Evolutionary conservation across 37 sponge, comb jelly and placozoan species (phyloP), one percentile per base, ranked within the genome.

Genomic region (Hormiphora californensis): DNA sequence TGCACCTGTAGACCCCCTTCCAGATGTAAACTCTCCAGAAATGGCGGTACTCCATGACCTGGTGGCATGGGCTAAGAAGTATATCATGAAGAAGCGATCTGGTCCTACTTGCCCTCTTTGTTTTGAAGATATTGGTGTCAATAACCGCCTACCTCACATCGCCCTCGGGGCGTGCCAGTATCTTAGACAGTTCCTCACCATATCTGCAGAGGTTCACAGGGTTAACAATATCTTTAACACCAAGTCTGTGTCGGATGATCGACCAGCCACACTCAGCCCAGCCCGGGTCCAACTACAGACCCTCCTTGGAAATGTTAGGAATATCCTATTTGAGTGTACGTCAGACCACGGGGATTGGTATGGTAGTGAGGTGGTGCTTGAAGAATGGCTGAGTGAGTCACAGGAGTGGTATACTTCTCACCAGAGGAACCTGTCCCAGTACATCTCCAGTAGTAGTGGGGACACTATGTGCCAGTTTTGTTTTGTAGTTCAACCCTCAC

Each of bases 121-220:
- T 73, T 43, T 43, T 27, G 30, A 32, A 41, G 43, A 41, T 36
- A 33, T 43, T 4, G 23, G 36, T 43, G 7, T 34, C 2, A 11
- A 3, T 17, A 73, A 39, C n/a, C 25, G 19, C 21, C 19, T 17
- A 4, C 40, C 23, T 2, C 81, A 73, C 81, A 25, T 73, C 46
- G 81, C 81, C 2, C 81, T 73, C 23, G 81, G 81, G n/a, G 43
- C 81, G 4, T 73, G 81, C 25, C 23, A 43, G 17, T 73, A 73
- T 73, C 81, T 73, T 5, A 73, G 19, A n/a, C 41, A 39, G 23
- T 73, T 73, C 44, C 44, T 73, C 36, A 8, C 5, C 5, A 15
- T 73, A 0, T 43, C 43, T 25, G 46, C 19, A 22, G 81, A 73
- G 5, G 38, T 73, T 4, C 43, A 73, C 81, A 33, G 25, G 46